Percentiles rank a stretch among this genome's conserved stretches.
These are phyloP conservation scores for Pseudopipra pipra DNA, from an alignment of 2,113 vertebrate species.

Conservation along the genomic window DNA sequence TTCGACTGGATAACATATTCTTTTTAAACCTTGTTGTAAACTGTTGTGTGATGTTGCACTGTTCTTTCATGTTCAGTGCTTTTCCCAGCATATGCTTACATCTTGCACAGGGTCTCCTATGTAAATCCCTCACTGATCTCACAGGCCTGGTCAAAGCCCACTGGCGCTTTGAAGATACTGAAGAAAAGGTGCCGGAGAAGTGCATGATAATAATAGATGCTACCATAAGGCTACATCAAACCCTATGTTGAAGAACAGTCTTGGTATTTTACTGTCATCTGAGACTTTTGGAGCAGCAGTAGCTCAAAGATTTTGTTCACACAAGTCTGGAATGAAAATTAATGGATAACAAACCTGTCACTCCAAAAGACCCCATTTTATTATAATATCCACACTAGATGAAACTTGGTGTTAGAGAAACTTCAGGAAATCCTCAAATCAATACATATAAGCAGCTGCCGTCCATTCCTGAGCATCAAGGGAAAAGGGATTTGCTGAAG, in stretches of 20 bases:
- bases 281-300: background rate
- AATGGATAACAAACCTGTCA: background rate
- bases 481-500: background rate
- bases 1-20: background rate
- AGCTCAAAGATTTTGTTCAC: background rate
- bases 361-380: background rate
- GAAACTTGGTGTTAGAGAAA: background rate
- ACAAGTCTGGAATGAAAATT: background rate
- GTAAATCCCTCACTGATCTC: background rate
- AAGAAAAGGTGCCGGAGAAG: background rate
- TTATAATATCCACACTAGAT: background rate
- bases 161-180: background rate
- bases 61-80: background rate
- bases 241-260: background rate
- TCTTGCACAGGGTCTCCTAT: background rate
- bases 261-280: background rate
- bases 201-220: background rate
- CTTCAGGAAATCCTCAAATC: background rate
- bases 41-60: accelerated
- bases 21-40: background rate
- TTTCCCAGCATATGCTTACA: background rate
- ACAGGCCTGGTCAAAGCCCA: background rate
- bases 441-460: background rate
- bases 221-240: background rate
- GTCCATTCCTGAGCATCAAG: background rate